A percentile compares a stretch with the other conserved stretches of the same genome.
Conservation (phyloP, 2,113 vertebrate genomes). For the Chunga burmeisteri region DNA sequence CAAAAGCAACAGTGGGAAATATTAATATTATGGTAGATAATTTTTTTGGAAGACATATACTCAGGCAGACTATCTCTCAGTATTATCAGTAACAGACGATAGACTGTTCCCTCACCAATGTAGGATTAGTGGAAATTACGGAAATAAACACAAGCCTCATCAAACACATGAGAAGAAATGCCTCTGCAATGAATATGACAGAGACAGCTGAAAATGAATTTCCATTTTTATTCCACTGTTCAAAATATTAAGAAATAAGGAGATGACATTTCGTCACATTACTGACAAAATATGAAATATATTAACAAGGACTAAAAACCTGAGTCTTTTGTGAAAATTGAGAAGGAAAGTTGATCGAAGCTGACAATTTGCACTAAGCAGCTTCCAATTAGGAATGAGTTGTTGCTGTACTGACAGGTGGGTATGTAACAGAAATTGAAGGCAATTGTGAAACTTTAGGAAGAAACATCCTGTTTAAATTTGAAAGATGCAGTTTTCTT, state of each 20-base stretch:
- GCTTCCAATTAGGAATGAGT: neutral
- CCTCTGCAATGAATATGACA: neutral
- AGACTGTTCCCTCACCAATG: neutral
- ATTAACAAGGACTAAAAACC: neutral
- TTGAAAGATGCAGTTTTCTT: neutral
- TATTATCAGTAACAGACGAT: neutral
- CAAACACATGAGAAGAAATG: neutral
- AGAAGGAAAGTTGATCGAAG: neutral
- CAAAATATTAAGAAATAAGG: slow-evolving; percentile 32
- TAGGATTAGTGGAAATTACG: neutral
- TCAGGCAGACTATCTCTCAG: neutral
- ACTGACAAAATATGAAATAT: neutral
- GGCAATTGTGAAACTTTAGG: neutral
- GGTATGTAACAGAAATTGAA: neutral
- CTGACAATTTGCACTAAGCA: neutral
- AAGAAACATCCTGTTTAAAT: neutral
- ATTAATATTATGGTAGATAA: neutral
- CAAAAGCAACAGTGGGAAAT: neutral
- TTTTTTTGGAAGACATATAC: neutral
- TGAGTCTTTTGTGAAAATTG: neutral
- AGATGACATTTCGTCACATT: neutral
- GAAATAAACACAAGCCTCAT: slow-evolving; percentile 7
- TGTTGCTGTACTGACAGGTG: neutral
- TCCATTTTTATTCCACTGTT: neutral
- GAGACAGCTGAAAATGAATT: neutral